phyloP scores from a whole-genome alignment of 2,888 invertebrate genomes.

The Ormia ochracea region DNA sequence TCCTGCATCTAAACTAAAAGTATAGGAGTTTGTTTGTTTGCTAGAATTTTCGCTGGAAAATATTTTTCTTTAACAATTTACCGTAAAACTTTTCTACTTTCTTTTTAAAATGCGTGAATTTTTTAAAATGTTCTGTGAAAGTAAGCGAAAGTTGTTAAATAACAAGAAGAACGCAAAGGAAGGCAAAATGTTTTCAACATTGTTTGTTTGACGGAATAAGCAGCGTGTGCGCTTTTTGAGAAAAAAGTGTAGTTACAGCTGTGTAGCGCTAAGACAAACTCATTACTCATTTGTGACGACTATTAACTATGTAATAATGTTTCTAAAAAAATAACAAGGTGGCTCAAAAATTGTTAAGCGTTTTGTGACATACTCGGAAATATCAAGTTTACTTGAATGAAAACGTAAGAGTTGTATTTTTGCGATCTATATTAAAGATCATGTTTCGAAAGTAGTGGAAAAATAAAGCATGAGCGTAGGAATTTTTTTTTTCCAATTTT shows the following conservation, averaged over 20 bases:
- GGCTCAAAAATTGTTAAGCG: too few species aligned
- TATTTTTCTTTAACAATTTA: conserved; percentile 5
- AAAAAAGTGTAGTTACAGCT: neutral
- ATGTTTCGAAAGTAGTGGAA: too few species aligned
- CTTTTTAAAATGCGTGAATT: conserved; percentile 12
- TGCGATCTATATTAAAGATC: too few species aligned
- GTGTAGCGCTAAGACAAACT: neutral
- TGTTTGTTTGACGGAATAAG: neutral
- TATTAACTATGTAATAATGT: too few species aligned
- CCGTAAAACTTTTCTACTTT: conserved; percentile 28
- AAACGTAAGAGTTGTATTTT: too few species aligned
- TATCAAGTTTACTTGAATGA: too few species aligned
- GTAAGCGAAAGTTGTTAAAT: conserved; percentile 1
- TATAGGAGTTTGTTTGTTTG: conserved; percentile 40
- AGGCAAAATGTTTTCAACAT: neutral
- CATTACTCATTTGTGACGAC: too few species aligned
- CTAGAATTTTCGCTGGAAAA: conserved; percentile 10
- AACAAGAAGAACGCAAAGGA: neutral
- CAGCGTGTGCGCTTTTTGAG: neutral
- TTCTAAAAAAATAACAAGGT: too few species aligned
- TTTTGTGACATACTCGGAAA: too few species aligned
- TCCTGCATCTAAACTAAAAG: neutral
- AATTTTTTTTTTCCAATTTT: too few species aligned
- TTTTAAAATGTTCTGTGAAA: neutral
- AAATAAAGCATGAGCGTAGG: too few species aligned